Conservation (phyloP, 2,888 invertebrate genomes). For the Lasioglossum leucozonium region DNA sequence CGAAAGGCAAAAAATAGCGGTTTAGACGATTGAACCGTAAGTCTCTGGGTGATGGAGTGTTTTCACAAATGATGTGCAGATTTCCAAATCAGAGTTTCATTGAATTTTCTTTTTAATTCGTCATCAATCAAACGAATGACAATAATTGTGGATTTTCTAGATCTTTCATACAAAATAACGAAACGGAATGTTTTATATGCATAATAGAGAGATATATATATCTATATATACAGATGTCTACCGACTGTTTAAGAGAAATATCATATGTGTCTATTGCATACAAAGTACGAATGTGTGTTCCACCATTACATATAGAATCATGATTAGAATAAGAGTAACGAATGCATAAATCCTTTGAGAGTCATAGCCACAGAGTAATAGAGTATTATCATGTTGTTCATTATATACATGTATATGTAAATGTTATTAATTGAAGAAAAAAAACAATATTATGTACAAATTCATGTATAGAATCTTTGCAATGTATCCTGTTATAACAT, state of each 20-base stretch:
- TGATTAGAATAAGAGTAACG: not conserved
- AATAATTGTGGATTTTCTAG: constrained; percentile 31
- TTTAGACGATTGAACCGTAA: constrained; percentile 65
- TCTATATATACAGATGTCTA: constrained; percentile 12
- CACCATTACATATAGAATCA: constrained; percentile 20
- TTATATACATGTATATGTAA: constrained; percentile 42
- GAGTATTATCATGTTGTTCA: constrained; percentile 35
- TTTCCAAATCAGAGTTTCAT: constrained; percentile 47
- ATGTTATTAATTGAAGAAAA: constrained; percentile 33
- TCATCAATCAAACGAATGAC: constrained; percentile 36
- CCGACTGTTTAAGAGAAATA: constrained; percentile 24
- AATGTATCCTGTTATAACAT: constrained; percentile 62
- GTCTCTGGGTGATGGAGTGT: constrained; percentile 63
- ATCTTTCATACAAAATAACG: constrained; percentile 14
- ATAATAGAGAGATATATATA: not conserved
- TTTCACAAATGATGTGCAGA: constrained; percentile 59
- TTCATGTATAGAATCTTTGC: constrained; percentile 59
- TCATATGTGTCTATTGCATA: constrained; percentile 21
- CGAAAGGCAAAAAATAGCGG: constrained; percentile 64
- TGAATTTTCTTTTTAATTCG: constrained; percentile 17
- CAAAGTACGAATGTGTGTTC: constrained; percentile 43
- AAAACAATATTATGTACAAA: constrained; percentile 54
- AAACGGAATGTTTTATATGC: constrained; percentile 3
- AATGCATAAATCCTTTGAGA: constrained; percentile 9
- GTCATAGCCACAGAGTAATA: constrained; percentile 9